Evolutionary conservation across 2,113 vertebrate genomes (phyloP), one percentile per base, ranked within the genome.

Genomic region (Larimichthys polyactis): DNA sequence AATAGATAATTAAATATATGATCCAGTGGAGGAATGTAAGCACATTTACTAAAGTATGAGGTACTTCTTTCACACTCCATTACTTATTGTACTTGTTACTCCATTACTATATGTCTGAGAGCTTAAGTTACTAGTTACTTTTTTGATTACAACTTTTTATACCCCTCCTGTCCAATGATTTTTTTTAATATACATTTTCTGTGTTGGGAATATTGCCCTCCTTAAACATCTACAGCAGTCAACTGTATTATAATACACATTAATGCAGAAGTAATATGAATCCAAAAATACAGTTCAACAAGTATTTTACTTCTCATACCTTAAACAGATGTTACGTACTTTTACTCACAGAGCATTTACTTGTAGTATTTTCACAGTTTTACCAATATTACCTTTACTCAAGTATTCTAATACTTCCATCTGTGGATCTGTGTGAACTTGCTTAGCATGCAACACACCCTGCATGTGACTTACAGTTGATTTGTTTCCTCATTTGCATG

Each of bases 401-500:
- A 12, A 12, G 11, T 3, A 22, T 24, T 16, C 5, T 2, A n/a
- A 12, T 11, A 4, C 20, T 4, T 55, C 54, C n/a, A 22, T 4
- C n/a, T 1, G 11, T 15, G 55, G 62, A 72, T 78, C 22, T 59
- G 82, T 59, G 29, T 6, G 8, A 79, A 67, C 71, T 22, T 80
- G 84, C 40, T 63, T 20, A 20, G 40, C 60, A 43, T 11, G n/a
- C 4, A 48, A 51, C 32, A 67, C 24, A 2, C 73, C 83, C 86
- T 65, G 66, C 46, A 24, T 40, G 36, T 40, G 36, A 52, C 22
- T 5, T 44, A 22, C n/a, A 58, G 3, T 22, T 51, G 0, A 68
- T 71, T 24, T 84, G 44, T 9, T 51, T 80, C 2, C 54, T 24
- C 12, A 19, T 74, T 77, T 89, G 27, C 27, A 19, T 67, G 20